Evolutionary conservation across 2,797 vertebrate species (phyloP).

Genomic region (Ciconia nigra): DNA sequence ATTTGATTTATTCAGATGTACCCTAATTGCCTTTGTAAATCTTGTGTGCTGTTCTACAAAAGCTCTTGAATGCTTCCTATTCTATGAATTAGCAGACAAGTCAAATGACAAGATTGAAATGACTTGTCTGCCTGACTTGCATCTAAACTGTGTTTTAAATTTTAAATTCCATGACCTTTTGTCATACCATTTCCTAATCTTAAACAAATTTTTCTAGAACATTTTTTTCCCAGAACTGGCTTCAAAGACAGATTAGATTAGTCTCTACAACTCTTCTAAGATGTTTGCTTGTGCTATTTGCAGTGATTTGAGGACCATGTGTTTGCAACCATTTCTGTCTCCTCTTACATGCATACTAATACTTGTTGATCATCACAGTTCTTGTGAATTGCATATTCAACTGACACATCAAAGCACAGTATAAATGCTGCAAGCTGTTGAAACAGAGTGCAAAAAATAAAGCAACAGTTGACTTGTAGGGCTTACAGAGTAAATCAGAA

Average conservation of each 20-base stretch:
- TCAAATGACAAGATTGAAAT: not conserved
- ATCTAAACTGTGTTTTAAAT: conserved; percentile 4
- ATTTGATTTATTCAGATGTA: not conserved
- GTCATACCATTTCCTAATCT: conserved; percentile 3
- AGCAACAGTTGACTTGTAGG: not conserved
- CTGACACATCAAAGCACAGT: conserved; percentile 42
- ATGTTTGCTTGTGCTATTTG: not conserved
- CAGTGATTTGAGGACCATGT: conserved; percentile 24
- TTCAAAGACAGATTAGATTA: conserved; percentile 42
- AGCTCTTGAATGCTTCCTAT: not conserved
- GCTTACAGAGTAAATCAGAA: not conserved
- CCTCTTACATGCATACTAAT: conserved; percentile 23
- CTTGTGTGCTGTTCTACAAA: not conserved
- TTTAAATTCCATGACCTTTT: conserved; percentile 43
- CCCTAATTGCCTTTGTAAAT: not conserved
- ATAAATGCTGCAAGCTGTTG: conserved; percentile 57
- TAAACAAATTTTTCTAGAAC: conserved; percentile 3
- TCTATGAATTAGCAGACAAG: not conserved
- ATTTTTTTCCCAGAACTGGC: not conserved
- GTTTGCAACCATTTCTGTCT: conserved; percentile 49
- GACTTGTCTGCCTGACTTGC: not conserved
- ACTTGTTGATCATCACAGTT: conserved; percentile 36
- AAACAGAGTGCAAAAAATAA: conserved; percentile 31
- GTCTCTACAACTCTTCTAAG: not conserved
- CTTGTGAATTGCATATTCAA: conserved; percentile 3